Conservation (phyloP, 2,113 vertebrate species). For the Macquaria ambigua region DNA sequence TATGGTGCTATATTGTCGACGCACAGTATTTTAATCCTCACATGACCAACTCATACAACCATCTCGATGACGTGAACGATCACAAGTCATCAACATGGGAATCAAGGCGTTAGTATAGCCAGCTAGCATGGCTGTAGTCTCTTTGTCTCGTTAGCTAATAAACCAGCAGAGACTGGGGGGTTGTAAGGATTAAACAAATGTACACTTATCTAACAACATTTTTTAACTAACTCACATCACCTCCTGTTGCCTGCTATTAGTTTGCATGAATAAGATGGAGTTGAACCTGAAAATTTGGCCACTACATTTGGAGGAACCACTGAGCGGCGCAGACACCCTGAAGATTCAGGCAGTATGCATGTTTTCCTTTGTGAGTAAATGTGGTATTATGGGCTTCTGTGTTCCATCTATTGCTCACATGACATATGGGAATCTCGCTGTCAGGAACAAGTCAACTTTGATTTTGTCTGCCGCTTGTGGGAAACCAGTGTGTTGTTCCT, state of each 20-base stretch:
- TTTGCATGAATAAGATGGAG: background rate
- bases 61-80: background rate
- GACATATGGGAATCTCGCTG: constrained; percentile 57
- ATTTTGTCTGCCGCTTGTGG: constrained; percentile 55
- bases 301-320: background rate
- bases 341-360: background rate
- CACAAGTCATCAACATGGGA: background rate
- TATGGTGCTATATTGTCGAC: background rate
- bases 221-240: constrained; percentile 4
- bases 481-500: constrained; percentile 37
- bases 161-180: background rate
- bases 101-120: background rate
- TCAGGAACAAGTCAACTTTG: constrained; percentile 66
- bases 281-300: background rate
- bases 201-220: background rate
- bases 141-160: background rate
- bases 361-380: constrained; percentile 28
- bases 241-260: background rate
- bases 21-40: background rate
- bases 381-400: constrained; percentile 16
- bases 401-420: constrained; percentile 53
- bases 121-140: background rate
- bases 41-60: background rate
- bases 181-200: background rate
- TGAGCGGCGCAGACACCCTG: background rate